Evolutionary conservation across 2,113 vertebrate genomes (phyloP).

Genomic region (Todiramphus chloris): DNA sequence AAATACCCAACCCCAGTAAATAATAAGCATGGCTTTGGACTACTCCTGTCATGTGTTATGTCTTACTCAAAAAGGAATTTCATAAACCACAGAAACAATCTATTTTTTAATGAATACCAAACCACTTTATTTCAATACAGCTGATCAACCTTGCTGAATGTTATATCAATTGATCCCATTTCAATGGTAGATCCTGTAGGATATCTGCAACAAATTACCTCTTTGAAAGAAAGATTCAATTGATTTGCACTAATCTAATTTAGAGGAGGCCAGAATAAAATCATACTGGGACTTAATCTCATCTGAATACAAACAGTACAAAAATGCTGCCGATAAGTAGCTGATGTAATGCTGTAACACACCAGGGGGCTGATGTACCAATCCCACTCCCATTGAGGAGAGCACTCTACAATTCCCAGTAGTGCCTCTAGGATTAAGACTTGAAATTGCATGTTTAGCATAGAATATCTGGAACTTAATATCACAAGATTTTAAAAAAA

Average conservation of each 20-base stretch:
- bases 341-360: constrained; percentile 34
- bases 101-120: neutral
- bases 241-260: constrained; percentile 47
- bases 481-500: neutral
- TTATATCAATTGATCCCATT: neutral
- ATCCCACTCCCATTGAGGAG: neutral
- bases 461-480: neutral
- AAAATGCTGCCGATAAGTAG: constrained; percentile 48
- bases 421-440: constrained; percentile 9
- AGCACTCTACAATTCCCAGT: neutral
- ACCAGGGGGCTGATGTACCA: neutral
- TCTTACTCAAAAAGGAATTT: neutral
- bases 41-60: neutral
- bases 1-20: neutral
- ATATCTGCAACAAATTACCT: constrained; percentile 24
- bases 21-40: neutral
- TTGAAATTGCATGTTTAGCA: constrained; percentile 45
- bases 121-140: neutral
- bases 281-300: constrained; percentile 48
- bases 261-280: constrained; percentile 20
- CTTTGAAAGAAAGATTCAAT: neutral
- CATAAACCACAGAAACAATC: neutral
- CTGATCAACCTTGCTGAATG: neutral
- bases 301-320: constrained; percentile 59
- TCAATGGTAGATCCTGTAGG: constrained; percentile 10